Evolutionary conservation across 1,140 invertebrate genomes (phyloP), one percentile per base, ranked within the genome.

Genomic region (Semibalanus balanoides): DNA sequence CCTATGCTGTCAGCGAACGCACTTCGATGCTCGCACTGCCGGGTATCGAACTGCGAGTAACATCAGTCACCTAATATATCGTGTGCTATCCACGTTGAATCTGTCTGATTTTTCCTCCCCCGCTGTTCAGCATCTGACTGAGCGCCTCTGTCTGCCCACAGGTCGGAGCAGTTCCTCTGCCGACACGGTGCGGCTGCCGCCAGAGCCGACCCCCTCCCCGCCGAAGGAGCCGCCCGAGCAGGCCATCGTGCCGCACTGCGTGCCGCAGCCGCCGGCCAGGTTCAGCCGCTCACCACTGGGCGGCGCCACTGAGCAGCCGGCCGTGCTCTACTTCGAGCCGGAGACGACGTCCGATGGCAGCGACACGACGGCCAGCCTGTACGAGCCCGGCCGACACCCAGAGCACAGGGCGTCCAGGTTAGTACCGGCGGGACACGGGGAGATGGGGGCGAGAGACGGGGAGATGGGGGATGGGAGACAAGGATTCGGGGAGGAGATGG

Each of bases 261-360:
- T 78, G 22, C 85, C 90, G 51, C 88, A 88, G 0, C 87, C 89
- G 77, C 88, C 88, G 11, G 87, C 88, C 0, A 83, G 87, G 73
- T 84, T 79, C 77, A 81, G 75, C 79, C 84, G 82, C 77, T 86
- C 84, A 25, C 83, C 76, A 81, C 83, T 69, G 81, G 82, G 73
- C 85, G 84, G 31, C 85, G 86, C 77, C 35, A 17, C 51, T 64
- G 51, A 64, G 14, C 51, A 14, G 51, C 14, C 9, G 14, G 51
- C 51, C 11, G 84, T 85, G 74, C 82, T 88, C 5, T 87, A 86
- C 77, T 87, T 90, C 78, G 87, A 91, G 75, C 88, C 89, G 76
- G 90, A 90, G 73, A 89, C 89, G 1, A 79, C 80, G 7, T 78
- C 78, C 0, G 80, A 81, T 76, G 80, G 80, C 28, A 81, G 79